Evolutionary conservation across 2,113 vertebrate species (phyloP), one percentile per base, ranked within the genome.

Genomic region (Glaucomys volans): DNA sequence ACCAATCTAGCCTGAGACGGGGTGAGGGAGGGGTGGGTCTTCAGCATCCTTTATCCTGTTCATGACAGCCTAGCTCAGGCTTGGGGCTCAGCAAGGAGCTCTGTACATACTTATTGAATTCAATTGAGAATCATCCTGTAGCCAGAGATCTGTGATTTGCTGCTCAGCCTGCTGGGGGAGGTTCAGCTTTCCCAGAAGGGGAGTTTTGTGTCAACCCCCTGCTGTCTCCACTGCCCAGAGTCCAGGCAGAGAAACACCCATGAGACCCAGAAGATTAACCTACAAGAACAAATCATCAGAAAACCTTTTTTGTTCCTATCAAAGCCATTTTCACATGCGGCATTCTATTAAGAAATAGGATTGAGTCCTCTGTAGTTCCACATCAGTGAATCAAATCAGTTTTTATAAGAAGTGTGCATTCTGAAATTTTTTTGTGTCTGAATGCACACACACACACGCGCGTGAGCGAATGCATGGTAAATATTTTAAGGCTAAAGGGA

Each of bases 251-350:
- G 14, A 94, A 83, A 71, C 1, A 30, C 69, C 67, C 8, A 10
- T 42, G 64, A 97, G 86, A 74, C 37, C 89, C 50, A 72, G 81
- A 97, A 97, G 92, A 90, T 86, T 96, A 96, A 95, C 72, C 62
- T 32, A 35, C 2, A 96, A 69, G 81, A 92, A 52, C 86, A 97
- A 84, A 80, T 90, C 26, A 37, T 54, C 80, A 74, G 50, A 97
- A 96, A 84, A 62, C 35, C 35, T 81, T 67, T 86, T 54, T 86
- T 97, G 92, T 97, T 98, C 79, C 93, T 96, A 83, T 62, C 44
- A 86, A 98, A 95, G 93, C 35, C 54, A 74, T 95, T 98, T 97
- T 95, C 54, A 64, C 42, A 81, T 24, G 47, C 18, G 35, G 74
- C 37, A 59, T n/a, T 96, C 80, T 80, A 32, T 77, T 93, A 87